Percentiles rank a stretch among this genome's conserved stretches.
phyloP scores from a whole-genome alignment of 2,888 invertebrate species.

The Cartodere bifasciata region DNA sequence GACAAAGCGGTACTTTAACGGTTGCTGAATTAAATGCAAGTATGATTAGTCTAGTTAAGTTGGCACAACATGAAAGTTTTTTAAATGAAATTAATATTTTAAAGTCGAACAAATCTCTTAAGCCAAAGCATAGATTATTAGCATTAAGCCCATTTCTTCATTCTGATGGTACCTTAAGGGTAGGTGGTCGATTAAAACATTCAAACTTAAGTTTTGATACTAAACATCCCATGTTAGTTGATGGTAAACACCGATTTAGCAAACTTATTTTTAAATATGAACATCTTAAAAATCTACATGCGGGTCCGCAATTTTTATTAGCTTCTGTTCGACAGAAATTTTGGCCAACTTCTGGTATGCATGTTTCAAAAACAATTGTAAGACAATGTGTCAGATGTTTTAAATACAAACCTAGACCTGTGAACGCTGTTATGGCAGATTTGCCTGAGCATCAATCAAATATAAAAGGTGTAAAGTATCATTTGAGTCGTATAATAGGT shows the following conservation, averaged over 20 bases:
- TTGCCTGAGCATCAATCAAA: conserved; percentile 13
- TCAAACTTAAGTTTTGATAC: conserved; percentile 9
- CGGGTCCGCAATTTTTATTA: conserved; percentile 17
- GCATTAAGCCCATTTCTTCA: conserved; percentile 2
- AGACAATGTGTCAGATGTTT: conserved; percentile 1
- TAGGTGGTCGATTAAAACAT: conserved; percentile 13
- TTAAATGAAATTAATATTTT: background rate
- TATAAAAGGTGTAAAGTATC: conserved; percentile 19
- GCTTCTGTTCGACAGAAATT: conserved; percentile 12
- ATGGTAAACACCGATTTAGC: conserved; percentile 9
- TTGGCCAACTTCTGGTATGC: conserved; percentile 13
- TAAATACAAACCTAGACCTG: background rate
- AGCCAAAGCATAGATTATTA: background rate
- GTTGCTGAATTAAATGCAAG: background rate
- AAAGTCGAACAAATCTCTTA: background rate
- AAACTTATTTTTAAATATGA: conserved; percentile 10
- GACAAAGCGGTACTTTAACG: conserved; percentile 1
- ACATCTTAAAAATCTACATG: conserved; percentile 13
- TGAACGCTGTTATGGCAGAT: conserved; percentile 5
- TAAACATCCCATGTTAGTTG: conserved; percentile 12
- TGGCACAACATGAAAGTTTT: conserved; percentile 2
- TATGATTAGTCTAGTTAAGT: background rate
- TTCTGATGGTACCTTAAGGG: conserved; percentile 10
- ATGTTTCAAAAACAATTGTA: conserved; percentile 6
- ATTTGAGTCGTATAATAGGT: conserved; percentile 18